phyloP scores from a whole-genome alignment of 2,888 invertebrate species.

The Sesia apiformis region DNA sequence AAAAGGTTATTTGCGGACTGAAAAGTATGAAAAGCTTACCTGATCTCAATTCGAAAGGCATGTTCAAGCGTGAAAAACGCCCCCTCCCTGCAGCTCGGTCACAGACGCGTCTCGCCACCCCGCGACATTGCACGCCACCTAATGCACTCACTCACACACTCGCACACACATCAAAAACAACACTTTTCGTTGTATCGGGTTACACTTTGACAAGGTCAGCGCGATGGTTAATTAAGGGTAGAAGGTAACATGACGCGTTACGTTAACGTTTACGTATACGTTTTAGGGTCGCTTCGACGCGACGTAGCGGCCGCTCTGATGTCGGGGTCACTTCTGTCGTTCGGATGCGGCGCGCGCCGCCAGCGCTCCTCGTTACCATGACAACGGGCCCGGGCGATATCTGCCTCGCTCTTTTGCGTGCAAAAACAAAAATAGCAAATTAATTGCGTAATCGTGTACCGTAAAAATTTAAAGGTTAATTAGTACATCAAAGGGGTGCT shows the following conservation, averaged over 20 bases:
- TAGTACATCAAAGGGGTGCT: constrained; percentile 41
- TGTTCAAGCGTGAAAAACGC: constrained; percentile 56
- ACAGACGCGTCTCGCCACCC: constrained; percentile 45
- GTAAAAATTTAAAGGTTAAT: constrained; percentile 44
- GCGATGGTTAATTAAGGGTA: constrained; percentile 12
- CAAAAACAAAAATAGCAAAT: constrained; percentile 71
- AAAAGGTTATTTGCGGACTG: too few relatives aligned
- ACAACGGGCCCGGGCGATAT: constrained; percentile 63
- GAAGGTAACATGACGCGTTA: constrained; percentile 41
- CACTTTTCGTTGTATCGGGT: constrained; percentile 24
- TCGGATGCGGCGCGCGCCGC: constrained; percentile 64
- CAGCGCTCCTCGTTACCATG: constrained; percentile 59
- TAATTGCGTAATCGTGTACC: constrained; percentile 65
- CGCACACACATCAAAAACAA: constrained; percentile 21
- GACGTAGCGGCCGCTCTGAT: constrained; percentile 50
- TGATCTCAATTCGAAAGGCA: constrained; percentile 69
- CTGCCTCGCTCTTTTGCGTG: constrained; percentile 49
- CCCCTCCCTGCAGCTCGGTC: constrained; percentile 51
- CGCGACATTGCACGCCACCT: constrained; percentile 46
- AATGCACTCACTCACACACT: constrained; percentile 48
- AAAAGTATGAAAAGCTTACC: constrained; percentile 38
- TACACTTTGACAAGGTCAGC: constrained; percentile 16
- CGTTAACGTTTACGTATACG: constrained; percentile 39
- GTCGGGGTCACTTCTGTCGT: constrained; percentile 50
- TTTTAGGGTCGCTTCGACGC: constrained; percentile 30